Conservation (phyloP, 2,113 vertebrate species). For the Zootoca vivipara region DNA sequence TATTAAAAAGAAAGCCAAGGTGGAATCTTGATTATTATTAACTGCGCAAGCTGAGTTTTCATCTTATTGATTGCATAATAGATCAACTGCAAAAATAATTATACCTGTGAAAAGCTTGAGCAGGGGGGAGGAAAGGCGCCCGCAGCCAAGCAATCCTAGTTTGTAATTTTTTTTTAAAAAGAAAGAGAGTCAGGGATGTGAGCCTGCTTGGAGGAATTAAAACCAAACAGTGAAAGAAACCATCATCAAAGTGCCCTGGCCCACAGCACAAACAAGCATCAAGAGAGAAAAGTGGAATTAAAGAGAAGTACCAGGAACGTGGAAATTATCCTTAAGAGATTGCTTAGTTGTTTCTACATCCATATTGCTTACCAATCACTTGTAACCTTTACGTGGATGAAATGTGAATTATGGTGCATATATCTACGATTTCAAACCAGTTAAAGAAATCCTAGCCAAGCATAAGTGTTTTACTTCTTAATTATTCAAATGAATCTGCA, state of each 20-base stretch:
- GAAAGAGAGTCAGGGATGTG: neutral
- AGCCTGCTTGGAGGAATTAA: neutral
- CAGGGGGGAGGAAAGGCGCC: neutral
- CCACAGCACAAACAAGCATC: too few species aligned
- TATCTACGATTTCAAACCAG: neutral
- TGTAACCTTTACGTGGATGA: neutral
- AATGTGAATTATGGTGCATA: neutral
- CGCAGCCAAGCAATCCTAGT: neutral
- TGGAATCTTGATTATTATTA: conserved; percentile 10
- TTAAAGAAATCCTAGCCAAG: neutral
- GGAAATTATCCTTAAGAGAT: neutral
- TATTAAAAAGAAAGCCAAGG: neutral
- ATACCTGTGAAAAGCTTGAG: neutral
- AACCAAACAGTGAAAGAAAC: neutral
- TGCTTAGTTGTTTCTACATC: neutral
- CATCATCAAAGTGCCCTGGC: too few species aligned
- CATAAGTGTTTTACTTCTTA: neutral
- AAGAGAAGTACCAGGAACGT: neutral
- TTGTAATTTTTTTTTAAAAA: neutral
- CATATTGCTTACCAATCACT: neutral
- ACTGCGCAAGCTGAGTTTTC: neutral
- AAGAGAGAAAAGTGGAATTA: neutral
- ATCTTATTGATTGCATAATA: conserved; percentile 9
- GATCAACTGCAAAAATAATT: conserved; percentile 10
- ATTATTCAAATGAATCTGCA: neutral